Evolutionary conservation across 1,140 invertebrate species (phyloP).

Genomic region (Drosophila pectinifera): DNA sequence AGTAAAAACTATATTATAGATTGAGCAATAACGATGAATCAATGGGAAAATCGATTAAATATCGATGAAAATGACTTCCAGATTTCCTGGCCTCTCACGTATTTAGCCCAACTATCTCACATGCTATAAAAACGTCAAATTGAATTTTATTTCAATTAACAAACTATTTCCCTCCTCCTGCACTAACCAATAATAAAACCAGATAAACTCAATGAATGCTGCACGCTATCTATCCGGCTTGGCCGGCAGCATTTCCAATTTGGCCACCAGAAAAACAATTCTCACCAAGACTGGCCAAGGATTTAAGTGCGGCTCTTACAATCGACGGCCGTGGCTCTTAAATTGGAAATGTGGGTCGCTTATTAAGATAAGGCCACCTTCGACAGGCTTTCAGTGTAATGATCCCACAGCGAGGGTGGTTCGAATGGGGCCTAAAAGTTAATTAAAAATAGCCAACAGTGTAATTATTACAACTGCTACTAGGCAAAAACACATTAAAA

Average conservation of each 20-base stretch:
- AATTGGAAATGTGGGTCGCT: slow-evolving; percentile 67
- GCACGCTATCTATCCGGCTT: slow-evolving; percentile 58
- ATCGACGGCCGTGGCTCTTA: slow-evolving; percentile 55
- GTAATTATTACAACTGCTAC: slow-evolving; percentile 64
- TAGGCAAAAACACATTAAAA: slow-evolving; percentile 35
- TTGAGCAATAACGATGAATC: slow-evolving; percentile 26
- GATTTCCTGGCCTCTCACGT: slow-evolving; percentile 55
- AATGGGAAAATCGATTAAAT: slow-evolving; percentile 22
- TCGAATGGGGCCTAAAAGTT: slow-evolving; percentile 38
- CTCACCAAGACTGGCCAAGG: not conserved
- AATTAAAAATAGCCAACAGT: slow-evolving; percentile 59
- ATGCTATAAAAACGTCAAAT: slow-evolving; percentile 80
- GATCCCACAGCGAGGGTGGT: slow-evolving; percentile 16
- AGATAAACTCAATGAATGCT: slow-evolving; percentile 56
- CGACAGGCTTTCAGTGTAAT: slow-evolving; percentile 7
- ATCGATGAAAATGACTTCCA: slow-evolving; percentile 24
- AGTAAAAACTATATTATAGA: slow-evolving; percentile 15
- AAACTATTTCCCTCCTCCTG: slow-evolving; percentile 59
- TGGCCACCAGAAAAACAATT: slow-evolving; percentile 23
- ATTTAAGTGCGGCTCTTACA: too few relatives aligned
- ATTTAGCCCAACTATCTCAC: slow-evolving; percentile 74
- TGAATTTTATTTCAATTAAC: slow-evolving; percentile 82
- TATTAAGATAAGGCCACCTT: slow-evolving; percentile 60
- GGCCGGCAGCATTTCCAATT: slow-evolving; percentile 45
- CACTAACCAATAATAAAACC: slow-evolving; percentile 28